phyloP scores from a whole-genome alignment of 2,888 invertebrate genomes.

The Pandemis heparana region DNA sequence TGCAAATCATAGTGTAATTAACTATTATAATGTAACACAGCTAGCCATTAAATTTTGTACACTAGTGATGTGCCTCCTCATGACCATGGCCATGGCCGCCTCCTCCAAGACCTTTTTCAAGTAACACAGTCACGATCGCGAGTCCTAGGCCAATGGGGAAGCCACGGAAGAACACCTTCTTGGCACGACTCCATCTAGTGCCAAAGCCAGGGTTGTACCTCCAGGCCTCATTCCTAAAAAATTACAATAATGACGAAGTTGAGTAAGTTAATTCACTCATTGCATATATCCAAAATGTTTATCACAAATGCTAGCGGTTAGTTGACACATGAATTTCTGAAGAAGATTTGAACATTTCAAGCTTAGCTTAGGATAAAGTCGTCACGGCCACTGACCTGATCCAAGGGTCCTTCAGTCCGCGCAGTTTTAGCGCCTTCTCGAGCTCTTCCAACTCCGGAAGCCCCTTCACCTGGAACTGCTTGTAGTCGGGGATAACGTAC shows the following conservation, averaged over 20 bases:
- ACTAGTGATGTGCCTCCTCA: constrained; percentile 47
- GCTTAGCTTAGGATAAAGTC: not conserved
- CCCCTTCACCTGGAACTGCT: constrained; percentile 90
- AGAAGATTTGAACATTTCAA: too few relatives aligned
- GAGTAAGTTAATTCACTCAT: too few relatives aligned
- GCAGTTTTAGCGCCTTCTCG: constrained; percentile 87
- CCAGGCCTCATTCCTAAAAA: constrained; percentile 93
- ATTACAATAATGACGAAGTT: too few relatives aligned
- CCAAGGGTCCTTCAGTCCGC: constrained; percentile 95
- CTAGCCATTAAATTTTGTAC: not conserved
- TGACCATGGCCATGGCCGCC: constrained; percentile 73
- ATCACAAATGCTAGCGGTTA: too few relatives aligned
- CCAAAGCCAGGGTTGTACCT: constrained; percentile 88
- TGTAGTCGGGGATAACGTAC: constrained; percentile 89
- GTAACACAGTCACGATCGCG: constrained; percentile 62
- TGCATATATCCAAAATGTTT: too few relatives aligned
- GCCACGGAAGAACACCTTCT: constrained; percentile 86
- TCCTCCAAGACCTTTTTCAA: constrained; percentile 55
- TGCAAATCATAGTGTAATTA: constrained; percentile 8
- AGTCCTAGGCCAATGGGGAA: constrained; percentile 87
- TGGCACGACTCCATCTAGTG: constrained; percentile 73
- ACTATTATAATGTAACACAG: constrained; percentile 19
- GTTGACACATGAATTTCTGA: too few relatives aligned
- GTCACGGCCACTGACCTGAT: constrained; percentile 84
- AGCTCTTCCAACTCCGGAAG: constrained; percentile 88